Conservation (phyloP, 2,888 invertebrate species). For the Argynnis bischoffii region DNA sequence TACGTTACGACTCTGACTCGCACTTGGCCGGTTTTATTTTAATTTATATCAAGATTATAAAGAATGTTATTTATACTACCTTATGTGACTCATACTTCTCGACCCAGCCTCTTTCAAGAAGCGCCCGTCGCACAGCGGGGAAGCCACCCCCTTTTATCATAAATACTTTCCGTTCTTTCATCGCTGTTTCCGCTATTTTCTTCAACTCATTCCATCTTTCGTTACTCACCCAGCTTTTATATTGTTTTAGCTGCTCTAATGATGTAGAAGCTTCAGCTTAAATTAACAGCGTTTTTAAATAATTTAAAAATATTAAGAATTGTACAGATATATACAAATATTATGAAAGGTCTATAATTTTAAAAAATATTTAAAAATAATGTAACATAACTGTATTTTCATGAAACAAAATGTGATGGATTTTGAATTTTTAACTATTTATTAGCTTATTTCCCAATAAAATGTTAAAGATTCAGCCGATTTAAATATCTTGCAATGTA, state of each 20-base stretch:
- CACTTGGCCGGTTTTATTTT: neutral
- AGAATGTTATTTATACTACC: slow-evolving; percentile 49
- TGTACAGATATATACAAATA: too few relatives aligned
- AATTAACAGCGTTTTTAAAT: slow-evolving; percentile 6
- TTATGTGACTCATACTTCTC: slow-evolving; percentile 84
- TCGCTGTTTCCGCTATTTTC: slow-evolving; percentile 85
- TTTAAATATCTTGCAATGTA: too few relatives aligned
- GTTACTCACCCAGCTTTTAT: slow-evolving; percentile 82
- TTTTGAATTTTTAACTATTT: too few relatives aligned
- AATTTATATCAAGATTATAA: neutral
- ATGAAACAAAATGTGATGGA: too few relatives aligned
- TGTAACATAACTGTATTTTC: too few relatives aligned
- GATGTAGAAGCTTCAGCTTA: slow-evolving; percentile 57
- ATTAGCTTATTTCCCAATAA: too few relatives aligned
- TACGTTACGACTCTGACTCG: too few relatives aligned
- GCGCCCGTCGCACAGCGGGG: slow-evolving; percentile 86
- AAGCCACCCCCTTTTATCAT: slow-evolving; percentile 88
- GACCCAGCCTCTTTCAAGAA: slow-evolving; percentile 88
- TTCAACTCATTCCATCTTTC: slow-evolving; percentile 85
- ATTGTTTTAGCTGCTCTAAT: slow-evolving; percentile 72
- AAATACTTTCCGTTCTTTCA: slow-evolving; percentile 85
- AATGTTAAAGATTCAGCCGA: too few relatives aligned
- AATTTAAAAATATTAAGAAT: neutral
- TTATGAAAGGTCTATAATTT: too few relatives aligned
- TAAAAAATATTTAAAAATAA: too few relatives aligned